A percentile compares a stretch with the other conserved stretches of the same genome.
Conservation (phyloP, 92 coral and sea anemone species). For the Isaurus tuberculatus region DNA sequence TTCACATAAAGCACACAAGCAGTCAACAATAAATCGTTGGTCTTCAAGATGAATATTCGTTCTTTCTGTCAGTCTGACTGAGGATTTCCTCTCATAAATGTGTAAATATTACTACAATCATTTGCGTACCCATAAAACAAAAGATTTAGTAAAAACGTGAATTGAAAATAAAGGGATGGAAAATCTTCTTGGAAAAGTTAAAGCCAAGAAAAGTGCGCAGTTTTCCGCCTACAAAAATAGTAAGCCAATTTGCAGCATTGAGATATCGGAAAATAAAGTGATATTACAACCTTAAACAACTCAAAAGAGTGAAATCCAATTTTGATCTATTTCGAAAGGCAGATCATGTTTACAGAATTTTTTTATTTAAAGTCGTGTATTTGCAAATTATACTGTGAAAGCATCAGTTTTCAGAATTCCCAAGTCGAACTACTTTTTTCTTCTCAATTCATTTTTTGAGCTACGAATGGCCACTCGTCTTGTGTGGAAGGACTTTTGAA, state of each 20-base stretch:
- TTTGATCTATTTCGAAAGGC: slow-evolving; percentile 36
- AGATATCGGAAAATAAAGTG: background rate
- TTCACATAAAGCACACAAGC: slow-evolving; percentile 3
- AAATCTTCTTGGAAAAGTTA: background rate
- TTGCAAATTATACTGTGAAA: no score
- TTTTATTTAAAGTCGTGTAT: no score
- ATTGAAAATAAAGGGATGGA: background rate
- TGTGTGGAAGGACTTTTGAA: background rate
- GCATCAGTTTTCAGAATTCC: background rate
- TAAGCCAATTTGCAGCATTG: background rate
- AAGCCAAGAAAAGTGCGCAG: background rate
- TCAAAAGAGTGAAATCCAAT: slow-evolving; percentile 14
- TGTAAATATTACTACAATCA: slow-evolving; percentile 44
- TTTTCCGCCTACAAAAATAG: background rate
- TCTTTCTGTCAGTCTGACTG: slow-evolving; percentile 42
- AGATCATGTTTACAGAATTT: slow-evolving; percentile 29
- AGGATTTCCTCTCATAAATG: slow-evolving; percentile 42
- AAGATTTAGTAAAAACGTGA: slow-evolving; percentile 7
- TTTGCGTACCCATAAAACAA: slow-evolving; percentile 20
- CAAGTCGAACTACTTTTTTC: background rate
- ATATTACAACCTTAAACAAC: background rate
- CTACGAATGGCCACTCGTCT: background rate
- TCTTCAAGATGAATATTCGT: slow-evolving; percentile 49
- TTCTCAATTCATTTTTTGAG: slow-evolving; percentile 1
- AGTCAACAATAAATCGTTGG: slow-evolving; percentile 39